A percentile compares a stretch with the other conserved stretches of the same genome.
Conservation (phyloP, 1,140 invertebrate species). For the Helicoverpa zea region DNA sequence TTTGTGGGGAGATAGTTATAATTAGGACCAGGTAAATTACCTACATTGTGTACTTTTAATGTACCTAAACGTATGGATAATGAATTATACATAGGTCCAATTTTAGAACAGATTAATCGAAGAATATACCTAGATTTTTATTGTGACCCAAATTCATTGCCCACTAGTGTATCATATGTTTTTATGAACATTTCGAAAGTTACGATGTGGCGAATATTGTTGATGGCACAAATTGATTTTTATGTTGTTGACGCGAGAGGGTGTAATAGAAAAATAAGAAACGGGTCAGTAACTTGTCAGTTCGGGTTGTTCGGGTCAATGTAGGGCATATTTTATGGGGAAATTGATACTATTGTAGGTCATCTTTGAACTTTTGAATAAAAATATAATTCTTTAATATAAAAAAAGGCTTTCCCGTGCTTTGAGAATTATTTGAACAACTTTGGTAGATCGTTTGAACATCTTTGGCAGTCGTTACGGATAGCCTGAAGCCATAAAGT, state of each 20-base stretch:
- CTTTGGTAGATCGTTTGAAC: no score
- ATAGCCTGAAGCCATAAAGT: no score
- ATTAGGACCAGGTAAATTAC: no score
- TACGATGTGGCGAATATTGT: neutral
- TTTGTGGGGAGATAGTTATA: no score
- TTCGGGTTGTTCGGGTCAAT: neutral
- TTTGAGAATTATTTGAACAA: no score
- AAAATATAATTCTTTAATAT: no score
- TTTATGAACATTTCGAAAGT: neutral
- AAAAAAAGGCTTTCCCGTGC: no score
- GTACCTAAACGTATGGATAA: no score
- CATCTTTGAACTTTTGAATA: neutral
- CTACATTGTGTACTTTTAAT: no score
- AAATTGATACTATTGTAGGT: neutral
- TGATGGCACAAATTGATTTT: conserved; percentile 9
- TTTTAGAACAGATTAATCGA: no score
- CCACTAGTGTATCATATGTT: neutral
- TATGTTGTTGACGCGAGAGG: conserved; percentile 4
- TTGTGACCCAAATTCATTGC: neutral
- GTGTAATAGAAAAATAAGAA: neutral
- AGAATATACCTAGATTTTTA: neutral
- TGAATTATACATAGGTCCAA: no score
- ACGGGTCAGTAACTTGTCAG: conserved; percentile 7
- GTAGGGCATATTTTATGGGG: neutral
- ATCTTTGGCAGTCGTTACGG: no score